Evolutionary conservation across 2,113 vertebrate genomes (phyloP), one percentile per base, ranked within the genome.

Genomic region (Regulus satrapa): DNA sequence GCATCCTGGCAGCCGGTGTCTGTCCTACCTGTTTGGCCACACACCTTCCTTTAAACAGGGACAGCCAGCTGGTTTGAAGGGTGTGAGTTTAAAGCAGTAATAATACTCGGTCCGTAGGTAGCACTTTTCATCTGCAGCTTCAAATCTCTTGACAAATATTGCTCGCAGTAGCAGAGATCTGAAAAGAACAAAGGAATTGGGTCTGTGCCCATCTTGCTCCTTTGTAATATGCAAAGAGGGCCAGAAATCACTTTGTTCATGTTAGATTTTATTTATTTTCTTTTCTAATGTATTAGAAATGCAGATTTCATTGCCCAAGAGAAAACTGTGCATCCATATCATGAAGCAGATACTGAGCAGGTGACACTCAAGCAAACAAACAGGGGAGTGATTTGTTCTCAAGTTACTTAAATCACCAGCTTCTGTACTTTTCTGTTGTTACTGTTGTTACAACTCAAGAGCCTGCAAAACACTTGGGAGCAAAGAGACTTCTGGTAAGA

Each of bases 211-310:
- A 94, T 95, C 96, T 95, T 26, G 14, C 58, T 95, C 45, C 89
- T 96, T 97, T 96, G 87, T 95, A 96, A 95, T 93, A 96, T 96
- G 94, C 89, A 97, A 95, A 97, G 89, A 94, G 54, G 87, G 80
- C 64, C 87, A 96, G 89, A 92, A 95, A 95, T 94, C 61, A 12
- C 95, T 95, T 95, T 97, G 95, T 95, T 96, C 92, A 38, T 92
- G 64, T 79, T 88, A 75, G 73, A 85, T 81, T 69, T 56, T 89
- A 52, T 95, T 94, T 94, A 14, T 86, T 83, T 73, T 89, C 55
- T 88, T 83, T 90, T 75, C 64, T 90, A 51, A 90, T 72, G 68
- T 85, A 95, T 95, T 96, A 97, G 84, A 96, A 97, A 96, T 96
- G 81, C 87, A 97, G 94, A 97, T 97, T 54, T 75, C 78, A 79